These are phyloP conservation scores for Merodon equestris DNA, from an alignment of 2,888 invertebrate genomes.

Conservation along the genomic window DNA sequence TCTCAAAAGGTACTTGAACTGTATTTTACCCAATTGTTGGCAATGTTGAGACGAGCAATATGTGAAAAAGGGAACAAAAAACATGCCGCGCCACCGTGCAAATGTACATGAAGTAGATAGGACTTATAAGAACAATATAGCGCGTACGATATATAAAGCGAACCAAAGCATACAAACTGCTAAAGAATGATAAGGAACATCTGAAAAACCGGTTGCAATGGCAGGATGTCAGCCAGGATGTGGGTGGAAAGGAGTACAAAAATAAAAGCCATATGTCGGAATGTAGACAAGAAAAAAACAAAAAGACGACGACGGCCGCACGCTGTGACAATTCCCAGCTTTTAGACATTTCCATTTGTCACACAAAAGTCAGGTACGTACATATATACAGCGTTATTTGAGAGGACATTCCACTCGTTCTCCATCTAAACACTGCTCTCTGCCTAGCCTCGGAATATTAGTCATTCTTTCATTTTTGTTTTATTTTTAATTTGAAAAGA, in stretches of 20 bases:
- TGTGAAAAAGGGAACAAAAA: conserved; percentile 25
- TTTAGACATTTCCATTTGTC: conserved; percentile 60
- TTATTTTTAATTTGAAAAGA: conserved; percentile 11
- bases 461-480: conserved; percentile 21
- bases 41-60: conserved; percentile 41
- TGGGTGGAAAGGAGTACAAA: conserved; percentile 30
- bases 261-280: conserved; percentile 29
- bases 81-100: conserved; percentile 10
- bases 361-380: conserved; percentile 67
- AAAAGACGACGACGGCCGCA: conserved; percentile 21
- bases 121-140: conserved; percentile 21
- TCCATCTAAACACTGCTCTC: conserved; percentile 35
- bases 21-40: conserved; percentile 67
- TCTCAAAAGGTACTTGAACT: conserved; percentile 67
- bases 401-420: conserved; percentile 46
- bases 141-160: conserved; percentile 30
- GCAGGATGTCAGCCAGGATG: conserved; percentile 54
- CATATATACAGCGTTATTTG: no score
- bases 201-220: conserved; percentile 54
- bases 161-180: conserved; percentile 31
- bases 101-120: conserved; percentile 21
- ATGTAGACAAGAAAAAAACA: conserved; percentile 14
- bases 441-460: conserved; percentile 17
- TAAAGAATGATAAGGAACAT: conserved; percentile 41
- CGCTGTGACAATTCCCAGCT: conserved; percentile 54